Evolutionary conservation across 2,888 invertebrate genomes (phyloP), one percentile per base, ranked within the genome.

Genomic region (Hirtodrosophila confusa): DNA sequence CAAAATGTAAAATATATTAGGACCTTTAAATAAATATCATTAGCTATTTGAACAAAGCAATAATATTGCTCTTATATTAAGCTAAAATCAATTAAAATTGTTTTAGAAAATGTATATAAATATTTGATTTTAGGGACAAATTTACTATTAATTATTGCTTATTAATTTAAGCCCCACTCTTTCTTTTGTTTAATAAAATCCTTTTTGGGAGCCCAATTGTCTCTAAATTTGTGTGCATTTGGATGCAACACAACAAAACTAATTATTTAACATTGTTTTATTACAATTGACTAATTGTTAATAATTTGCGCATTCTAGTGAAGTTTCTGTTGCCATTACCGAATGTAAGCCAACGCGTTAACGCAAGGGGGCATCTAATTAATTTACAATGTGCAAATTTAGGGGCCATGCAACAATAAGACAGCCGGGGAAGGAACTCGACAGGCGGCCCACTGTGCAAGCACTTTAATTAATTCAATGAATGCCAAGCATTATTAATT

Each of bases 401-500:
- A 45, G 67, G 33, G 69, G 50, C 58, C 17, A 36, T 35, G 60
- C 11, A 49, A 78, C 67, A 85, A 66, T 57, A 40, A 27, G 57
- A 17, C 36, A 40, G 58, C 36, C 24, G 11, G 8, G 7, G 40
- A 43, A 43, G 47, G 39, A 31, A 12, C 17, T 56, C 37, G 29
- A 37, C 33, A 29, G 47, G 5, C 17, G 5, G 36, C 11, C 10
- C 17, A 33, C 12, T 48, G 45, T 27, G 45, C 39, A 65, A 43
- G 68, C 44, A 55, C 45, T 64, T 64, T 85, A 85, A 85, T 85
- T 86, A 87, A 85, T 85, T 85, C 88, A 85, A 83, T 86, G 80
- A 78, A 74, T 69, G 80, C 83, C 84, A 86, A 87, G 78, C 84
- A 87, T 72, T 80, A 87, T 85, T 80, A 85, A 85, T 87, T 85